These are phyloP conservation scores for Psephotus haematonotus DNA, from an alignment of 2,113 vertebrate species.

Conservation along the genomic window DNA sequence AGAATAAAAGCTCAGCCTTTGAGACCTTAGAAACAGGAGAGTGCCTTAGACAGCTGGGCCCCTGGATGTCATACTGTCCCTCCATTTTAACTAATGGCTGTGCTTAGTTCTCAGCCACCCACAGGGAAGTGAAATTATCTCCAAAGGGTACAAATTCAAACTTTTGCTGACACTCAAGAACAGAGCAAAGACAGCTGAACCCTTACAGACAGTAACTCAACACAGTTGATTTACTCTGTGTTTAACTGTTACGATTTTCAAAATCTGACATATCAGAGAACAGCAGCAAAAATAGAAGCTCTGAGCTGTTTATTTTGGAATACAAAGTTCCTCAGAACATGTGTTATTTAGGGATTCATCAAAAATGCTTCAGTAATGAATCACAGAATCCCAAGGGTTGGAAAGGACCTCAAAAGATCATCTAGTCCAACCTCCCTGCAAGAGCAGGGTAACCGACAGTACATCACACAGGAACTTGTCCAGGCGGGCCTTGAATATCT, in stretches of 20 bases:
- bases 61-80: neutral
- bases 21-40: neutral
- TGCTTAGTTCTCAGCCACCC: neutral
- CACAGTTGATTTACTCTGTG: neutral
- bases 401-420: too few species aligned
- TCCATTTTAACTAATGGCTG: neutral
- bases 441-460: too few species aligned
- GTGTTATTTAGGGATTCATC: neutral
- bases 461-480: too few species aligned
- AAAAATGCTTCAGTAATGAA: rapidly evolving
- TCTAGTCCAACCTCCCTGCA: too few species aligned
- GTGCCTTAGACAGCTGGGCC: neutral
- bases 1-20: slow-evolving; percentile 17
- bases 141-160: neutral
- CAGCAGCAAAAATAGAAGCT: neutral
- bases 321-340: neutral
- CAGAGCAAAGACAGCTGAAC: neutral
- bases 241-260: neutral
- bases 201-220: neutral
- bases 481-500: too few species aligned
- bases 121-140: neutral
- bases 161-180: neutral
- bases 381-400: too few species aligned
- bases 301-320: neutral
- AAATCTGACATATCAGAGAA: neutral